Percentiles rank a stretch among this genome's conserved stretches.
Conservation (phyloP, 2,797 vertebrate genomes). For the Carapus acus region DNA sequence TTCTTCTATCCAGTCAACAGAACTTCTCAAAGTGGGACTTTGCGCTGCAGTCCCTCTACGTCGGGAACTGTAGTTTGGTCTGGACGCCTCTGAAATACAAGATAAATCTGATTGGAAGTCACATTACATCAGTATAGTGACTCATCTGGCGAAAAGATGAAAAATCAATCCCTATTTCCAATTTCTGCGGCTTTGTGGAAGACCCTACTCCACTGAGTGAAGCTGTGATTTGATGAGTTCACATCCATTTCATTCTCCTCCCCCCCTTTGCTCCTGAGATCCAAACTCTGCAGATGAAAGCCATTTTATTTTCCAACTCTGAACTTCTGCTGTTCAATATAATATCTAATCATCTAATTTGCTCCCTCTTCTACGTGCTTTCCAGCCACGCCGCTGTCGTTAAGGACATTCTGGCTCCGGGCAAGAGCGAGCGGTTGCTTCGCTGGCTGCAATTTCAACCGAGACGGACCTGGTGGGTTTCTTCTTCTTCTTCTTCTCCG, state of each 20-base stretch:
- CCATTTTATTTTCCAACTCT: slow-evolving; percentile 46
- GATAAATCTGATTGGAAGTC: slow-evolving; percentile 48
- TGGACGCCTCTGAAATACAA: slow-evolving; percentile 28
- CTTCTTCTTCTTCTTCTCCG: too few species aligned
- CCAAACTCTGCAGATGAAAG: slow-evolving; percentile 43
- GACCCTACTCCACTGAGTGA: slow-evolving; percentile 49
- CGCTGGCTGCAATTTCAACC: slow-evolving; percentile 28
- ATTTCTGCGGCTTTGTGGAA: slow-evolving; percentile 49
- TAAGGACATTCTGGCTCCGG: slow-evolving; percentile 41
- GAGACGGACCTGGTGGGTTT: slow-evolving; percentile 52
- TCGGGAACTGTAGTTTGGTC: slow-evolving; percentile 13
- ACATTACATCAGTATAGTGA: slow-evolving; percentile 36
- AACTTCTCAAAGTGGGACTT: slow-evolving; percentile 16
- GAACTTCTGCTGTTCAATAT: slow-evolving; percentile 58
- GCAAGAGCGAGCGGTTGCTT: slow-evolving; percentile 22
- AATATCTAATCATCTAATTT: slow-evolving; percentile 60
- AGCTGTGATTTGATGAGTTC: slow-evolving; percentile 52
- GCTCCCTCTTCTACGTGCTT: slow-evolving; percentile 27
- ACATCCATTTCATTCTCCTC: slow-evolving; percentile 52
- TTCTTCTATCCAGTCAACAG: too few species aligned
- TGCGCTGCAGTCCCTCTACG: slow-evolving; percentile 5
- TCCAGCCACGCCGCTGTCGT: slow-evolving; percentile 31
- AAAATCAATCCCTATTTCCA: slow-evolving; percentile 50
- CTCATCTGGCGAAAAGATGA: slow-evolving; percentile 50
- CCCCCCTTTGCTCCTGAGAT: slow-evolving; percentile 35